Base-by-base conservation (phyloP, 1,140 invertebrate species). In the Neodiprion fabricii region DNA sequence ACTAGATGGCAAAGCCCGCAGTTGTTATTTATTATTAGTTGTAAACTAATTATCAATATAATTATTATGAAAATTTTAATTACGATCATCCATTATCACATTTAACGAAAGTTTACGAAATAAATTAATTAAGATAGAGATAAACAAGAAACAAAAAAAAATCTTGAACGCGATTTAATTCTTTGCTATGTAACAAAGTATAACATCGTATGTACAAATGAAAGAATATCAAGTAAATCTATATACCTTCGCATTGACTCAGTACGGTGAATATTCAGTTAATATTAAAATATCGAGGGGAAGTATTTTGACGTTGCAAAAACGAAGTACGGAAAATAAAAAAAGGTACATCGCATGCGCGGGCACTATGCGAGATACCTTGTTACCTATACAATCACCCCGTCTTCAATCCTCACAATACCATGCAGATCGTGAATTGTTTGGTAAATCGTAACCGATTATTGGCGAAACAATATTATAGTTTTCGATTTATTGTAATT, bases 401-500 rank as follows among this genome's bases (percentile, higher is more conserved):
- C 53, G 11, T 5, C 28, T 40, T 17, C 53, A 17, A 61, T 61
- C 53, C 53, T 61, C 28, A 40, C 53, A 17, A 61, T 61, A 61
- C 53, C 69, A 49, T 61, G 47, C 14, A 66, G 61, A 66, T 47
- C 66, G 49, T 17, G 48, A 72, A 66, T 65, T 72, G 69, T 69
- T 50, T 70, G 73, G 50, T 70, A 47, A 21, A 50, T 47, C 49
- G 28, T 65, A 66, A 49, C 40, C 67, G 67, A 69, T 67, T 47
- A 50, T n/a, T 71, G 74, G 71, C 49, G 61, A 65, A 74, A 70
- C 68, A 74, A 69, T 74, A 69, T 70, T 53, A 48, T 40, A 40
- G 49, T 74, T 72, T 72, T 76, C 70, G 48, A 53, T 72, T 72
- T 67, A 68, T 73, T 75, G 78, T 81, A 79, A 76, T 82, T 83